Base-by-base conservation (phyloP, 2,113 vertebrate genomes). In the Sinosuthora webbiana region DNA sequence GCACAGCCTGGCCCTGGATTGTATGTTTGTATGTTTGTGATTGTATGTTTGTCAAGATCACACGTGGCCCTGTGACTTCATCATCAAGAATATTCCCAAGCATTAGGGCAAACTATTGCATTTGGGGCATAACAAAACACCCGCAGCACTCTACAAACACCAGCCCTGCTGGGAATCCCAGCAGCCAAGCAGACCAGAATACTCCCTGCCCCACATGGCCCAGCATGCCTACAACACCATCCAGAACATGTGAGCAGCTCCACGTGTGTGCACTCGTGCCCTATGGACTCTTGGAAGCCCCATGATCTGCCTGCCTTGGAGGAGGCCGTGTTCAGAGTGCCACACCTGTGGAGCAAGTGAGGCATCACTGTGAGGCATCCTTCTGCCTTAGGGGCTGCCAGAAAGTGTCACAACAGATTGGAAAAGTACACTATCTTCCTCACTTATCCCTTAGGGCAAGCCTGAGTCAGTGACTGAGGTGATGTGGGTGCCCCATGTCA, bases 261-360 rank as follows among this genome's bases (percentile, higher is more conserved):
- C 2, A 2, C 0, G 0, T 4, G 1, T 28, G 47, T 78, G 41
- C 20, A 13, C 17, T 16, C 4, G 0, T 67, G 68, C 79, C 86
- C 95, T 94, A 22, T 91, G 89, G 86, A 94, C 91, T 94, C 87
- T 82, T 79, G 82, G 73, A 75, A 93, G 75, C 24, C 56, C 25
- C 25, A 5, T 78, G 77, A 87, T 64, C 81, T 45, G 52, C 45
- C 45, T 53, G 53, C 56, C 42, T 87, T 74, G 65, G 62, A 75
- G 76, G 42, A 94, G 47, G 30, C 37, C 65, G 20, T 10, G 1
- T 31, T 87, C 50, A 60, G 70, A 53, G 47, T 83, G 80, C 92
- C 96, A 95, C 88, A 68, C 88, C 95, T 93, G 53, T 6, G 41
- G 55, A 87, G 83, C 77, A 92, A 80, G 69, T 56, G 67, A 90